phyloP scores from a whole-genome alignment of 2,888 invertebrate species.

The Oscheius sp. region DNA sequence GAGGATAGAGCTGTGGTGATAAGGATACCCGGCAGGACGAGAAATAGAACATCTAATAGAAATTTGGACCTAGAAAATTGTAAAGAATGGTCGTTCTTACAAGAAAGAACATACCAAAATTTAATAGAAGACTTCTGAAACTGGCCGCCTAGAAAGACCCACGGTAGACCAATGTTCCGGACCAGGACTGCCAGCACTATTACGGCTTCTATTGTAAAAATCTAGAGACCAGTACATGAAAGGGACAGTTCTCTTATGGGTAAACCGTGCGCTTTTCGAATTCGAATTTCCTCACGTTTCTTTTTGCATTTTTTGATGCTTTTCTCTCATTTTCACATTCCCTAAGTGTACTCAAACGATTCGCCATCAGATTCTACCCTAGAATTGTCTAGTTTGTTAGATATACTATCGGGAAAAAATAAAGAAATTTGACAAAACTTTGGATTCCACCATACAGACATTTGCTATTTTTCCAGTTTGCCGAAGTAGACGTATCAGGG shows the following conservation, averaged over 20 bases:
- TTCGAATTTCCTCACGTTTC: too few species aligned
- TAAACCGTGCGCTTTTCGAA: too few species aligned
- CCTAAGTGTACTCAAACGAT: too few species aligned
- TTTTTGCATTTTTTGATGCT: too few species aligned
- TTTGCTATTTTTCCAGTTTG: too few species aligned
- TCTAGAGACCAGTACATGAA: conserved; percentile 4
- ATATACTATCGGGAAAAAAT: too few species aligned
- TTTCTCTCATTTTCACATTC: too few species aligned
- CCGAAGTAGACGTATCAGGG: too few species aligned
- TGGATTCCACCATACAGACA: too few species aligned
- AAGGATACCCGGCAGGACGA: conserved; percentile 57
- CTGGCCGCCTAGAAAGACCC: conserved; percentile 57
- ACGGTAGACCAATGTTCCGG: conserved; percentile 61
- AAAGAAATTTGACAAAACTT: too few species aligned
- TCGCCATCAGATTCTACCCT: too few species aligned
- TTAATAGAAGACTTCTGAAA: conserved; percentile 40
- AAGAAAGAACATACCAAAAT: conserved; percentile 37
- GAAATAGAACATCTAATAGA: conserved; percentile 56
- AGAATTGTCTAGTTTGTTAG: too few species aligned
- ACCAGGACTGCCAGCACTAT: conserved; percentile 39
- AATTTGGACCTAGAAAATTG: conserved; percentile 62
- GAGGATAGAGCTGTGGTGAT: conserved; percentile 50
- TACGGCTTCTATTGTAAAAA: conserved; percentile 30
- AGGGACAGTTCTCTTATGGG: neutral
- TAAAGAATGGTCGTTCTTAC: neutral